These are phyloP conservation scores for Puffinus mauretanicus DNA, from an alignment of 2,113 vertebrate genomes.

Conservation along the genomic window DNA sequence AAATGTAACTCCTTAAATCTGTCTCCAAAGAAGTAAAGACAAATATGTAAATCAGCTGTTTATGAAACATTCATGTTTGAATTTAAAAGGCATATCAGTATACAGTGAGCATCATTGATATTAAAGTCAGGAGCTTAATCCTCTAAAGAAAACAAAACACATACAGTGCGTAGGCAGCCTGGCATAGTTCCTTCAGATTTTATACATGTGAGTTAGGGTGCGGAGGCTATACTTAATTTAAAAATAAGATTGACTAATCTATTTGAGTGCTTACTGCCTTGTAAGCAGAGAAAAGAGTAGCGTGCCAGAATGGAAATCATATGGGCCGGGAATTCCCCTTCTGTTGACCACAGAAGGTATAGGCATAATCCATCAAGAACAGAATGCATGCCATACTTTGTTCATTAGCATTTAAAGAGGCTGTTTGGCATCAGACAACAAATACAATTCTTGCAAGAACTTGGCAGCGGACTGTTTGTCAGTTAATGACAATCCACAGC, in stretches of 20 bases:
- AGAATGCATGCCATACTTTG: slow-evolving; percentile 79
- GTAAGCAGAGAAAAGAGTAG: slow-evolving; percentile 64
- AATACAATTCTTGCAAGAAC: slow-evolving; percentile 76
- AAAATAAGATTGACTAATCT: slow-evolving; percentile 72
- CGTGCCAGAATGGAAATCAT: slow-evolving; percentile 79
- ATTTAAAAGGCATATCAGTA: slow-evolving; percentile 65
- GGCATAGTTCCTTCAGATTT: slow-evolving; percentile 41
- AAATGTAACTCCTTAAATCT: slow-evolving; percentile 51
- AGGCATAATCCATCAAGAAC: slow-evolving; percentile 81
- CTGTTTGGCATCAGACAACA: slow-evolving; percentile 80
- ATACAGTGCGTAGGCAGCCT: slow-evolving; percentile 44
- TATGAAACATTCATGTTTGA: slow-evolving; percentile 61
- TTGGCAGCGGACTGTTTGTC: slow-evolving; percentile 77
- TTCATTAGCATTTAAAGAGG: slow-evolving; percentile 86
- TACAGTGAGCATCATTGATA: slow-evolving; percentile 40
- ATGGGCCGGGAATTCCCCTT: slow-evolving; percentile 82
- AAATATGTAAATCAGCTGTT: slow-evolving; percentile 64
- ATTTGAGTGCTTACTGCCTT: slow-evolving; percentile 73
- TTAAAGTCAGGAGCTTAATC: slow-evolving; percentile 58
- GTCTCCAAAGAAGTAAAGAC: slow-evolving; percentile 59
- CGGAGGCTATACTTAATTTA: slow-evolving; percentile 50
- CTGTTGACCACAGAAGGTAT: slow-evolving; percentile 84
- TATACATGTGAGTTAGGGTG: slow-evolving; percentile 18
- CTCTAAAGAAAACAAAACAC: slow-evolving; percentile 22
- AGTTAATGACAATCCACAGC: slow-evolving; percentile 78